phyloP scores from a whole-genome alignment of 2,888 invertebrate genomes.

The Limenitis camilla region DNA sequence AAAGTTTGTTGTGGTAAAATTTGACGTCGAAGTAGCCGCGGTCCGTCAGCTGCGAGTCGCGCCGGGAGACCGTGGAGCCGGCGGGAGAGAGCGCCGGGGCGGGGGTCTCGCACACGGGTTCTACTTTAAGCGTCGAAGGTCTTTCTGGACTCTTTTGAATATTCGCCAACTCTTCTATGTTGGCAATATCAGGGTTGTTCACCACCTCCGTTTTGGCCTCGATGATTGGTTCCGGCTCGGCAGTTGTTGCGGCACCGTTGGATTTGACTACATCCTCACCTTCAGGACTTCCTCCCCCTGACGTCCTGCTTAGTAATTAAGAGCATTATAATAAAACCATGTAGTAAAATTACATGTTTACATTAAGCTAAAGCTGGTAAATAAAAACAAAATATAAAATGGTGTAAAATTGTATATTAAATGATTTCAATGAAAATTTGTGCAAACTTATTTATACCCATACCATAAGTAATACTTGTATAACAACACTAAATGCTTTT shows the following conservation, averaged over 20 bases:
- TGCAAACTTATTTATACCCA: slow-evolving; percentile 3
- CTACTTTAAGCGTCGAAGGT: slow-evolving; percentile 33
- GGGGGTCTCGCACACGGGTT: slow-evolving; percentile 19
- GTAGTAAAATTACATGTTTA: no score
- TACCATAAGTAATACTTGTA: slow-evolving; percentile 1
- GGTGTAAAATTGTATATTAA: no score
- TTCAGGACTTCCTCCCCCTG: slow-evolving; percentile 8
- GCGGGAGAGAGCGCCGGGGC: slow-evolving; percentile 28
- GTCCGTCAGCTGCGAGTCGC: slow-evolving; percentile 71
- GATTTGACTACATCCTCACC: not conserved
- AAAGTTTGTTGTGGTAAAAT: slow-evolving; percentile 84
- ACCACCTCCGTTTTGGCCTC: slow-evolving; percentile 4
- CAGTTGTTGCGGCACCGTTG: not conserved
- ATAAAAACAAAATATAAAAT: no score
- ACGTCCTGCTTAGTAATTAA: not conserved
- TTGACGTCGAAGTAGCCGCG: slow-evolving; percentile 84
- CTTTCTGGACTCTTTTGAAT: slow-evolving; percentile 28
- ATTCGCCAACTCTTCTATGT: slow-evolving; percentile 13
- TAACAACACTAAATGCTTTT: slow-evolving; percentile 10
- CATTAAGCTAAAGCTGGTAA: no score
- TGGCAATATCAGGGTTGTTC: no score
- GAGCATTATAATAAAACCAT: not conserved
- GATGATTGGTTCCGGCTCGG: not conserved
- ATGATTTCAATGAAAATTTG: no score
- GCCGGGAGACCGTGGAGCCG: slow-evolving; percentile 33